Conservation (phyloP, 2,888 invertebrate species). For the Patella pellucida region DNA sequence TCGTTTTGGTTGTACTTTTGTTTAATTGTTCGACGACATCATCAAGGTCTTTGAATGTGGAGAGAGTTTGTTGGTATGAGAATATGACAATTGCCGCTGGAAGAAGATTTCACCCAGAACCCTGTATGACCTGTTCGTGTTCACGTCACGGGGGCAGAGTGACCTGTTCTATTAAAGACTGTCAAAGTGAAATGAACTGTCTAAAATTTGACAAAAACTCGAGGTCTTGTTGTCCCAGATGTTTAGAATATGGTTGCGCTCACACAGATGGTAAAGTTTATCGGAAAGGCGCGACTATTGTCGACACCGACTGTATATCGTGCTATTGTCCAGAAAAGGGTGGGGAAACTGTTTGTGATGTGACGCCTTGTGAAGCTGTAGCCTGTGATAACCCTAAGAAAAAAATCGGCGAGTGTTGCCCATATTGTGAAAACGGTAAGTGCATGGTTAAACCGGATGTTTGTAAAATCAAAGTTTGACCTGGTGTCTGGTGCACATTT, state of each 20-base stretch:
- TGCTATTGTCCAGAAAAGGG: slow-evolving; percentile 24
- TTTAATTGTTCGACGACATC: background rate
- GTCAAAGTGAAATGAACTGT: slow-evolving; percentile 30
- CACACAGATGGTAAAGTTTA: slow-evolving; percentile 27
- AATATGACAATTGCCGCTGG: slow-evolving; percentile 23
- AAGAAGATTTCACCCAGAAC: slow-evolving; percentile 32
- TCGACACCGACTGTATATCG: background rate
- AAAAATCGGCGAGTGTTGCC: slow-evolving; percentile 11
- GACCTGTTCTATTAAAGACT: slow-evolving; percentile 30
- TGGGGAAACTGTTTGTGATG: slow-evolving; percentile 17
- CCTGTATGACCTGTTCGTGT: slow-evolving; percentile 36
- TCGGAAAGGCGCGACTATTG: slow-evolving; percentile 3
- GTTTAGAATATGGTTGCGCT: slow-evolving; percentile 33
- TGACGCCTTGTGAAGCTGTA: slow-evolving; percentile 10
- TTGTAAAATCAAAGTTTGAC: too few species aligned
- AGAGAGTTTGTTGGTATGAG: slow-evolving; percentile 21
- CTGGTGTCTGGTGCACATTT: too few species aligned
- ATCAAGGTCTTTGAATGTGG: background rate
- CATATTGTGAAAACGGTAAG: slow-evolving; percentile 18
- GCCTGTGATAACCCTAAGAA: slow-evolving; percentile 11
- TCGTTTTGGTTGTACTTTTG: too few species aligned
- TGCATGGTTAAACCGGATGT: too few species aligned
- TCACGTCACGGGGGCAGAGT: slow-evolving; percentile 25
- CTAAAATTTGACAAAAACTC: slow-evolving; percentile 25
- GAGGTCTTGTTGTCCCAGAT: slow-evolving; percentile 28